These are phyloP conservation scores for Neoitamus cyanurus DNA, from an alignment of 2,888 invertebrate species.

Conservation along the genomic window DNA sequence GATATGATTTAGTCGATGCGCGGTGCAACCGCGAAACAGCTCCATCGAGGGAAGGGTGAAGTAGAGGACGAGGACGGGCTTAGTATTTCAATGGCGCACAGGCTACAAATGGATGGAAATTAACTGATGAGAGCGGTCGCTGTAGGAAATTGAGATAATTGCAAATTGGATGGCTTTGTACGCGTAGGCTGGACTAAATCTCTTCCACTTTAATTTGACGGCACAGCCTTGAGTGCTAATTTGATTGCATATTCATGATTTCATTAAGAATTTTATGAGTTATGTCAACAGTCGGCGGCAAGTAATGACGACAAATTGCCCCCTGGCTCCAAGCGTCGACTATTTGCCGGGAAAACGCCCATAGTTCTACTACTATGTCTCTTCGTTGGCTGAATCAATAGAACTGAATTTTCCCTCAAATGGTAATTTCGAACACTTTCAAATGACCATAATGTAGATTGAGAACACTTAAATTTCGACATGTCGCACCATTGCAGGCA, in stretches of 20 bases:
- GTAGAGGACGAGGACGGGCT: neutral
- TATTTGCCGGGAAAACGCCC: neutral
- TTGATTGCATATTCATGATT: constrained; percentile 5
- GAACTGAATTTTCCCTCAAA: neutral
- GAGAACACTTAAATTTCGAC: too few relatives aligned
- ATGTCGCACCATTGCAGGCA: too few relatives aligned
- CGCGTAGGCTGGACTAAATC: constrained; percentile 5
- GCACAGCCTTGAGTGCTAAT: neutral
- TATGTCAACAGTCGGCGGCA: neutral
- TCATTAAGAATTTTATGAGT: constrained; percentile 1
- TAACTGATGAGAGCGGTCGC: neutral
- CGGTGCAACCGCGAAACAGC: neutral
- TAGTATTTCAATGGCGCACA: neutral
- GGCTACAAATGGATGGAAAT: neutral
- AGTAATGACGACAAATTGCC: neutral
- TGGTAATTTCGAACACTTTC: neutral
- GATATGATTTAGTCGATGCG: neutral
- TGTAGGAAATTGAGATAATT: neutral
- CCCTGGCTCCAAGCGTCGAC: neutral
- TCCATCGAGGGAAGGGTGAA: neutral
- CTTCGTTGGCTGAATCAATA: neutral
- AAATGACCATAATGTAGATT: too few relatives aligned
- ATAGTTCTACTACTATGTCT: neutral
- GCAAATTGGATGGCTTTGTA: neutral
- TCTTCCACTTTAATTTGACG: constrained; percentile 5